phyloP scores from a whole-genome alignment of 2,113 vertebrate species.

The Epinephelus lanceolatus region DNA sequence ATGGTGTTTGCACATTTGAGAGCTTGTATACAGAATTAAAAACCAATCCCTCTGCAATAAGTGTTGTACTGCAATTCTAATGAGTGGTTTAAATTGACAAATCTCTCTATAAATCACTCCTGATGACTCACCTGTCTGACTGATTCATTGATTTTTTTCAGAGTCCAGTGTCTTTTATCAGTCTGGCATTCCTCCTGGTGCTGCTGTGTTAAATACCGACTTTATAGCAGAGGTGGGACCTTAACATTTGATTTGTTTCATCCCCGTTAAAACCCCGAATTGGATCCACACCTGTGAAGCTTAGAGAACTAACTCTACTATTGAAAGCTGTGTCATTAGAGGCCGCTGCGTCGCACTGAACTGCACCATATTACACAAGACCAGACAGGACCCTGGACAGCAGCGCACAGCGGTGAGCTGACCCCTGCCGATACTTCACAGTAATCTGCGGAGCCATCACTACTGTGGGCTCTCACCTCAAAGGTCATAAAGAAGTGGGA shows the following conservation, averaged over 20 bases:
- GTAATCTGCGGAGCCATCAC: conserved; percentile 25
- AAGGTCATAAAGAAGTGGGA: conserved; percentile 39
- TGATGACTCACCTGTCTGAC: background rate
- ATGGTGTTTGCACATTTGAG: background rate
- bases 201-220: background rate
- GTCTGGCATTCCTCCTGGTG: background rate
- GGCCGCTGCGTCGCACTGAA: conserved; percentile 9
- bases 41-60: background rate
- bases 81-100: background rate
- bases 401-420: conserved; percentile 1
- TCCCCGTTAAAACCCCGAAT: background rate
- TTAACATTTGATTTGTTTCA: background rate
- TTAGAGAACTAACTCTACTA: background rate
- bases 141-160: background rate
- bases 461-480: conserved; percentile 35
- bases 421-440: conserved; percentile 19
- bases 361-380: background rate
- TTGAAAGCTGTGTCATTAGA: conserved; percentile 10
- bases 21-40: background rate
- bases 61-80: background rate
- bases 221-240: background rate
- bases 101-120: background rate
- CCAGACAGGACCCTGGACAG: background rate
- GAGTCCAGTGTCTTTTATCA: background rate
- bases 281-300: background rate